A percentile compares a stretch with the other conserved stretches of the same genome.
Conservation (phyloP, 2,888 invertebrate genomes). For the Conops quadrifasciatus region DNA sequence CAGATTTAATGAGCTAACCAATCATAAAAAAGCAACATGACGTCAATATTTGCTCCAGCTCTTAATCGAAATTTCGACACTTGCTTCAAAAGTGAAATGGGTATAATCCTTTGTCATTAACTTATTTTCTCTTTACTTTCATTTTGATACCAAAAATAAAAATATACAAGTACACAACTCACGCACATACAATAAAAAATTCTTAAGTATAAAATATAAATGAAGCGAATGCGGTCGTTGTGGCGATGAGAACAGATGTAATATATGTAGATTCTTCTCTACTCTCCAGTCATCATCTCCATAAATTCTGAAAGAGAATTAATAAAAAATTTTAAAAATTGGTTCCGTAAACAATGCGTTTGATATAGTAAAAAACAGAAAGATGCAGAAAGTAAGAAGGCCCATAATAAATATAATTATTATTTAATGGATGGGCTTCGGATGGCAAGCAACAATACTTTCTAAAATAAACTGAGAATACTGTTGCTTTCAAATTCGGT, state of each 20-base stretch:
- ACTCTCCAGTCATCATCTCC: conserved; percentile 97
- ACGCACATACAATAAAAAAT: neutral
- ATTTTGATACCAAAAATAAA: conserved; percentile 22
- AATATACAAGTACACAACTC: neutral
- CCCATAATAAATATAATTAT: no score
- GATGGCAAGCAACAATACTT: conserved; percentile 26
- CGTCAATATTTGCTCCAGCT: no score
- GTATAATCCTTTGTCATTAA: no score
- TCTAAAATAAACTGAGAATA: conserved; percentile 28
- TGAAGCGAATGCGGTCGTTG: neutral
- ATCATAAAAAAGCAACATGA: no score
- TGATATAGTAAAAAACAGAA: neutral
- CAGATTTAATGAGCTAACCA: no score
- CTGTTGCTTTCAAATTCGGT: conserved; percentile 14
- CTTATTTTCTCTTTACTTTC: neutral
- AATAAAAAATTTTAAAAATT: conserved; percentile 46
- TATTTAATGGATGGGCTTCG: no score
- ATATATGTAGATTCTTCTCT: conserved; percentile 51
- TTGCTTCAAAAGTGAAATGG: no score
- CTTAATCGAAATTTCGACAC: no score
- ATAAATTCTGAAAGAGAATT: conserved; percentile 83
- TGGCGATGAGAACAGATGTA: conserved; percentile 3
- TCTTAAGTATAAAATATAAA: conserved; percentile 29
- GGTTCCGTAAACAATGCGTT: no score
- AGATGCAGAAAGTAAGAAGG: neutral